Base-by-base conservation (phyloP, 2,797 vertebrate species). In the Xyrichtys novacula region DNA sequence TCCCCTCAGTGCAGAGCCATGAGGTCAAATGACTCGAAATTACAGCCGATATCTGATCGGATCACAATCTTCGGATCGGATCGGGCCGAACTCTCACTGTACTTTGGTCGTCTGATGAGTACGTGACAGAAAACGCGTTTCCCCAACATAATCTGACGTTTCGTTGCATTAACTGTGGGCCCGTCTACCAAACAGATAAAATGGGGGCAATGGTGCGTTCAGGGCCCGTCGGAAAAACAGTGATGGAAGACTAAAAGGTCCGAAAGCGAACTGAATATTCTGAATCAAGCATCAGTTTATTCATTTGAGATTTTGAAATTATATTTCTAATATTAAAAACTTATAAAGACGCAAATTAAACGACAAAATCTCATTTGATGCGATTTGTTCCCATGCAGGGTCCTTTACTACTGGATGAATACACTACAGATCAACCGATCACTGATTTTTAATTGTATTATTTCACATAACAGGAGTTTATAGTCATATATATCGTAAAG, bases 191-290 rank as follows among this genome's bases (percentile, higher is more conserved):
- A 4, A 47, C 54, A 62, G 61, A 73, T 58, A 72, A 86, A 87
- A 80, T 70, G 70, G 70, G 85, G 81, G 50, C 64, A 80, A 70
- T 36, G 85, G 8, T 78, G 85, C 76, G 53, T 88, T 89, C 69
- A 81, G 1, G 52, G 34, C 1, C 19, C 26, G 11, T 55, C 11
- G 47, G 62, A 78, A 67, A 58, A 78, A 73, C 63, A 6, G 0
- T 0, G 19, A 56, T 17, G 1, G 0, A 9, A 42, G 4, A 20
- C 11, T 1, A 2, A 16, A 25, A 14, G 11, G 6, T 5, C 10
- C 8, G 14, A 4, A 17, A 6, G 11, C 42, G 14, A 11, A n/a
- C n/a, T 44, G 10, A 23, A 23, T 23, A 23, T 5, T 14, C 9
- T 22, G 42, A 39, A n/a, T 17, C 16, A 6, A 7, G 17, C 4